Conservation (phyloP, 2,888 invertebrate species). For the Chloromyia formosa region DNA sequence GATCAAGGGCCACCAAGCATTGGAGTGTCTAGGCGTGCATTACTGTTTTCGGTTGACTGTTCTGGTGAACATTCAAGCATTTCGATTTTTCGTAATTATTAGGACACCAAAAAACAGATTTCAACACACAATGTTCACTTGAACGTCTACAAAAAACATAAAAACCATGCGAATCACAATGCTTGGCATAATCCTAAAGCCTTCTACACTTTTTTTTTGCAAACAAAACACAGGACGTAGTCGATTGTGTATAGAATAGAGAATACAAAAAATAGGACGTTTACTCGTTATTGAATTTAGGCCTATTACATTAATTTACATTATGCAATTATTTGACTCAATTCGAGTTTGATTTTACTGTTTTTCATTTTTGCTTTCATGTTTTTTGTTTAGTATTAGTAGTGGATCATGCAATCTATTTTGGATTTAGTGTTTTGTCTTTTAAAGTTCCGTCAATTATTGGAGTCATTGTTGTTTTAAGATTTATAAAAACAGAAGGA, state of each 20-base stretch:
- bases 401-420: slow-evolving; percentile 7
- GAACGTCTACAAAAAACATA: too few relatives aligned
- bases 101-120: neutral
- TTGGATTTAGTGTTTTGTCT: neutral
- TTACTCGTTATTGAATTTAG: neutral
- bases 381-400: slow-evolving; percentile 9
- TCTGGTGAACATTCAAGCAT: neutral
- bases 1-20: neutral
- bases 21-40: neutral
- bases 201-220: neutral
- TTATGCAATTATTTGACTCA: neutral
- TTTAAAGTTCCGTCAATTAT: neutral
- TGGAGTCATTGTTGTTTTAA: neutral
- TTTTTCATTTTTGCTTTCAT: slow-evolving; percentile 5
- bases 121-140: too few relatives aligned
- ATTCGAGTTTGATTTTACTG: too few relatives aligned
- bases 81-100: neutral
- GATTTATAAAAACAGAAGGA: slow-evolving; percentile 1
- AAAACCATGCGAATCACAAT: neutral
- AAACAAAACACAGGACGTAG: slow-evolving; percentile 16
- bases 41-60: neutral
- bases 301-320: neutral
- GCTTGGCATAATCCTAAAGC: slow-evolving; percentile 4
- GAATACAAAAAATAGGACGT: too few relatives aligned
- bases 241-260: slow-evolving; percentile 5